Base-by-base conservation (phyloP, 64 coral and sea anemone genomes). In the Dendrophyllia cribrosa region DNA sequence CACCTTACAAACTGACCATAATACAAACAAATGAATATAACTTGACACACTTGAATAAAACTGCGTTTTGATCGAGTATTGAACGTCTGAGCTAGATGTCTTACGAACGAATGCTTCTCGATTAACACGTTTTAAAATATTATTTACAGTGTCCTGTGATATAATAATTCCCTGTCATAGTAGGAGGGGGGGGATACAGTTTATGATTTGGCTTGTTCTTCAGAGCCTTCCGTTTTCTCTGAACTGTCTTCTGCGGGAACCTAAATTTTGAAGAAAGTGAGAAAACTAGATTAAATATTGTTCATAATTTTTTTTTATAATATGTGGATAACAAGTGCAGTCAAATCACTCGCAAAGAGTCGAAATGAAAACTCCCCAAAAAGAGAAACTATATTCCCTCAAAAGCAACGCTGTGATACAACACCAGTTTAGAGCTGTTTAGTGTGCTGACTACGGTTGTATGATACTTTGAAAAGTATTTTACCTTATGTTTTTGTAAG, bases 221-320 rank as follows among this genome's bases (percentile, higher is more conserved):
- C 59, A 61, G 59, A 44, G 17, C 26, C 58, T 8, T 84, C 80
- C 13, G 80, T 84, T 84, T 84, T 84, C 26, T 66, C 80, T 66
- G 62, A 68, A 14, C 19, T 20, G 20, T 84, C 80, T 3, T 84
- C 60, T 15, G 80, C 44, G 1, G 80, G 80, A 13, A 48, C 9
- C 80, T 84, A 51, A 24, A 6, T 23, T 58, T n/a, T n/a, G n/a
- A 34, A 60, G 11, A 59, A 34, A 59, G 21, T 23, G 6, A 25
- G 19, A 9, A 59, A 79, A 16, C 22, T 59, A 12, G 12, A 45
- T 72, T 9, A 64, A 1, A 64, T 69, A 24, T 17, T 17, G 62
- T 19, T 17, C 4, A 6, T 6, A 65, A 65, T 65, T 65, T 34
- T 34, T 34, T n/a, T n/a, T n/a, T n/a, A n/a, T n/a, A n/a, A n/a